Base-by-base conservation (phyloP, 64 coral and sea anemone species). In the Stichodactyla mertensii region DNA sequence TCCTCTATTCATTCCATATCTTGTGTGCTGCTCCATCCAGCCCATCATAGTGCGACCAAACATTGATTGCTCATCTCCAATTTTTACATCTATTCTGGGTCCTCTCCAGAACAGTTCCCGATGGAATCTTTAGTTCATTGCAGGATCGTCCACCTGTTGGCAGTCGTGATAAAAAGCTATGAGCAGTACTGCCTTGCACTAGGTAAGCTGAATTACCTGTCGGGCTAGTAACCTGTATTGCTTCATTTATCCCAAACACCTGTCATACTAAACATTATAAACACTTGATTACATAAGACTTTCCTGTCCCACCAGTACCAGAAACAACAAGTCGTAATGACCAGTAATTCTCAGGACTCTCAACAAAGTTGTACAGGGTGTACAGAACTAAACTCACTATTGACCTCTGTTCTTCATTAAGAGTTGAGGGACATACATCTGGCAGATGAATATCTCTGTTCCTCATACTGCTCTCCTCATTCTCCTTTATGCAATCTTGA, bases 251-350 rank as follows among this genome's bases (percentile, higher is more conserved):
- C 12, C 52, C 67, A 79, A 87, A 77, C 8, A 87, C 66, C 57
- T 87, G 28, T 54, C 71, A 0, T 64, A 79, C 71, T 15, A 88
- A 62, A 6, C 86, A 20, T n/a, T 87, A 67, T 4, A 86, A 52
- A 51, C 45, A 86, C 86, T 79, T 87, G 86, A 87, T 87, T 16
- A 87, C 74, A 79, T 87, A 87, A 55, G 86, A 87, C 86, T 87
- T 87, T 23, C 86, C 86, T 26, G 86, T 87, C 57, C 70, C 86
- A 24, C 61, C 85, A 88, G 86, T 88, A 22, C 86, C 86, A 7
- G 86, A 88, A 11, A 88, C 86, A 14, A 88, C 69, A 71, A 87
- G 86, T 80, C 86, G n/a, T 23, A 88, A 88, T 16, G 86, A 77
- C 24, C 2, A 14, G 54, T 88, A 79, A 80, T 88, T 52, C 31